phyloP scores from a whole-genome alignment of 2,797 vertebrate genomes.

The Enteromius argenteus region DNA sequence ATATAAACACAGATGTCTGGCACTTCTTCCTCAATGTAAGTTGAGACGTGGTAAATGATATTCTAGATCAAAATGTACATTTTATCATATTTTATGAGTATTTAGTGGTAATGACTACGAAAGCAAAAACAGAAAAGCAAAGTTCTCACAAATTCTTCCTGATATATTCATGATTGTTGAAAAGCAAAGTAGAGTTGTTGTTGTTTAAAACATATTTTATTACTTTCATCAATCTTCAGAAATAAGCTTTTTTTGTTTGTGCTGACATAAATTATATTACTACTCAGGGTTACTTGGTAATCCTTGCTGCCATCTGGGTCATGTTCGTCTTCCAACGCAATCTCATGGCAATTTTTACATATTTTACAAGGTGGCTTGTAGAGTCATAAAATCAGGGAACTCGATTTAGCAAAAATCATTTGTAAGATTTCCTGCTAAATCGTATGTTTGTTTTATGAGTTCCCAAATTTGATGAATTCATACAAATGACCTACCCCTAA shows the following conservation, averaged over 20 bases:
- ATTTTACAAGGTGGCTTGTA: not conserved
- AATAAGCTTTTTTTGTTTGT: not conserved
- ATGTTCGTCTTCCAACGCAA: not conserved
- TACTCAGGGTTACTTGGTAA: conserved; percentile 68
- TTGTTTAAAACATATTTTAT: not conserved
- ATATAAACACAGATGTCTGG: conserved; percentile 25
- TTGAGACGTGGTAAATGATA: not conserved
- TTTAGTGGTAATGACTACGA: not conserved
- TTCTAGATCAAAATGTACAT: conserved; percentile 2
- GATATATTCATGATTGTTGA: not conserved
- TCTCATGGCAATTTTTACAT: not conserved
- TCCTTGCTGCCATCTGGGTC: conserved; percentile 52
- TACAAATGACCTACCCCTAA: not conserved
- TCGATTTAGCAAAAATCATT: not conserved
- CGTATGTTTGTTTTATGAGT: not conserved
- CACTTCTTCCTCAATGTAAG: not conserved
- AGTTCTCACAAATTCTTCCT: not conserved
- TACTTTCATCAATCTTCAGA: conserved; percentile 63
- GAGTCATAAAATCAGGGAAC: not conserved
- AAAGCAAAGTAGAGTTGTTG: conserved; percentile 35
- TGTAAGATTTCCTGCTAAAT: not conserved
- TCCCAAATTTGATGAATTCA: not conserved
- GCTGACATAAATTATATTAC: conserved; percentile 69
- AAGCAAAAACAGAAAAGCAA: conserved; percentile 23
- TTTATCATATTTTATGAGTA: too few species aligned